Conservation (phyloP, 2,797 vertebrate genomes). For the Pelodytes ibericus region DNA sequence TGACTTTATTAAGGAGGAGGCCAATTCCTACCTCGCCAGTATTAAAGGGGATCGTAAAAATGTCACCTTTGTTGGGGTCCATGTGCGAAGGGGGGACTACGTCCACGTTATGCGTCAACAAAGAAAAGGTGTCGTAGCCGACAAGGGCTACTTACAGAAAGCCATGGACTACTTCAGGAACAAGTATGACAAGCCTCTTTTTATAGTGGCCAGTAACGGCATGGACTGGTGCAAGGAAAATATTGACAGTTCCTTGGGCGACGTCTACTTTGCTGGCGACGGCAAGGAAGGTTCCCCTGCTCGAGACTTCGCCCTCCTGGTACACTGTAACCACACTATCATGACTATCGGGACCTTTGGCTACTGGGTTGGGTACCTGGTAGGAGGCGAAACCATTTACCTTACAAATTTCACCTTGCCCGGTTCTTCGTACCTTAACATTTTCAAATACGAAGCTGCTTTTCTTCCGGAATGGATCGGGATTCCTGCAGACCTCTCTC, state of each 20-base stretch:
- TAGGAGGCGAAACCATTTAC: slow-evolving; percentile 61
- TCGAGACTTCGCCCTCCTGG: slow-evolving; percentile 58
- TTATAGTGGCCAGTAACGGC: slow-evolving; percentile 33
- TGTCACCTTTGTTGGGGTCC: slow-evolving; percentile 60
- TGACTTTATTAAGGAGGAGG: slow-evolving; percentile 35
- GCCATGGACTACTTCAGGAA: slow-evolving; percentile 62
- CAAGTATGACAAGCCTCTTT: slow-evolving; percentile 11
- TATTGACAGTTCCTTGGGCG: slow-evolving; percentile 44
- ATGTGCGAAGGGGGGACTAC: slow-evolving; percentile 66
- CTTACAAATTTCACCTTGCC: slow-evolving; percentile 65
- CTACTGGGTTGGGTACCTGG: slow-evolving; percentile 63
- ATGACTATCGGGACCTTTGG: slow-evolving; percentile 63
- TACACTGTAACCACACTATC: slow-evolving; percentile 62
- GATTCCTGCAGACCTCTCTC: slow-evolving; percentile 60
- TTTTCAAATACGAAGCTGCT: slow-evolving; percentile 61
- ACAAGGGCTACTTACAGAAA: slow-evolving; percentile 59
- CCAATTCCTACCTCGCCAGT: slow-evolving; percentile 14
- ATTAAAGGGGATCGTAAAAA: slow-evolving; percentile 21
- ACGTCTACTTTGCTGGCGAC: slow-evolving; percentile 59
- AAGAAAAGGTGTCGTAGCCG: slow-evolving; percentile 66
- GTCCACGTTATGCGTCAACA: slow-evolving; percentile 41
- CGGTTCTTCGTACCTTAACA: slow-evolving; percentile 54
- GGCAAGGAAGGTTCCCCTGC: slow-evolving; percentile 31
- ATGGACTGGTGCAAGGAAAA: slow-evolving; percentile 43
- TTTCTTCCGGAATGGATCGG: slow-evolving; percentile 65